Percentiles rank a stretch among this genome's conserved stretches.
These are phyloP conservation scores for Pelobates fuscus DNA, from an alignment of 2,113 vertebrate genomes.

Conservation along the genomic window DNA sequence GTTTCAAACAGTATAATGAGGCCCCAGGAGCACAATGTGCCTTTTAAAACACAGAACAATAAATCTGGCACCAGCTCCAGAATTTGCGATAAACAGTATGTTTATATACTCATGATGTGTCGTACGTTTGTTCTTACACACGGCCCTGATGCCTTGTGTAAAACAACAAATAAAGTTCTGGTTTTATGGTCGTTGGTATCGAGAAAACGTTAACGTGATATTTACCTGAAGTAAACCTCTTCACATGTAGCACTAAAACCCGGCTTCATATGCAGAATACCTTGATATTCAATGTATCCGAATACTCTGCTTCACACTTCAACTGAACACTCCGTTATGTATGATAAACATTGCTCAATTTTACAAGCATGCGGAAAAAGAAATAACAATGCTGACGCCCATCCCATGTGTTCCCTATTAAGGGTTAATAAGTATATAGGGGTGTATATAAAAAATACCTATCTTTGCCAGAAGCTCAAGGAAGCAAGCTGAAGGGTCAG, in stretches of 20 bases:
- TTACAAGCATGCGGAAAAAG: too few species aligned
- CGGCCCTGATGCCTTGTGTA: background rate
- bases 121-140: background rate
- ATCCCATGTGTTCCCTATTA: too few species aligned
- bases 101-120: constrained; percentile 7
- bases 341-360: too few species aligned
- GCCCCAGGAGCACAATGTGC: constrained; percentile 39
- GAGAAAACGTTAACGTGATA: background rate
- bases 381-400: too few species aligned
- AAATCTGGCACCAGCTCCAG: constrained; percentile 27
- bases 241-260: background rate
- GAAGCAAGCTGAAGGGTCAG: too few species aligned
- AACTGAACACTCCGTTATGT: too few species aligned
- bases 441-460: too few species aligned
- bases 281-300: too few species aligned
- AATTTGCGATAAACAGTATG: constrained; percentile 27
- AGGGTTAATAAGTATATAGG: too few species aligned
- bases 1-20: constrained; percentile 37
- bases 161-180: background rate
- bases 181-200: background rate
- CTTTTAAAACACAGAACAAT: constrained; percentile 21
- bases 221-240: background rate
- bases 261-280: too few species aligned
- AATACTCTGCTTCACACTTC: too few species aligned
- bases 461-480: too few species aligned